Evolutionary conservation across 2,888 invertebrate genomes (phyloP).

Genomic region (Biston betularia): DNA sequence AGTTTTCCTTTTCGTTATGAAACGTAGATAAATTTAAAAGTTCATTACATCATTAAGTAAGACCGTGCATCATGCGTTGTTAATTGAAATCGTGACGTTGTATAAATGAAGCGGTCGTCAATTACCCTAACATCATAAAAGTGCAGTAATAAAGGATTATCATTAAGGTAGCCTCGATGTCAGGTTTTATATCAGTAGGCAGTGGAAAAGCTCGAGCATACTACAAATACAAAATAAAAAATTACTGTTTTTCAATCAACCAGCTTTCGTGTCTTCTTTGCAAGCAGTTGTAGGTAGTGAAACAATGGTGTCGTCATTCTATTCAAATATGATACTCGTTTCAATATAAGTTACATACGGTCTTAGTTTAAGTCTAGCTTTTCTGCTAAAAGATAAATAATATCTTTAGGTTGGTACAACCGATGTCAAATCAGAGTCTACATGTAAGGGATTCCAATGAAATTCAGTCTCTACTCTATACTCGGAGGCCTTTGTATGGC

Average conservation of each 20-base stretch:
- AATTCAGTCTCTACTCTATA: slow-evolving; percentile 5
- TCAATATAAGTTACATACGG: neutral
- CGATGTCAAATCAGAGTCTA: neutral
- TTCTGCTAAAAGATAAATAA: neutral
- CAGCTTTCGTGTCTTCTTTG: slow-evolving; percentile 1
- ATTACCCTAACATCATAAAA: slow-evolving; percentile 28
- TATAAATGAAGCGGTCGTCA: slow-evolving; percentile 29
- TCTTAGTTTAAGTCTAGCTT: neutral
- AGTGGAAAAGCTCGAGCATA: neutral
- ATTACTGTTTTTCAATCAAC: slow-evolving; percentile 10
- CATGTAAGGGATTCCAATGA: neutral
- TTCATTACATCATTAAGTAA: slow-evolving; percentile 28
- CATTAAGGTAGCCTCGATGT: slow-evolving; percentile 3
- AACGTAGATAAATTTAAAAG: slow-evolving; percentile 30
- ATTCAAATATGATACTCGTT: neutral
- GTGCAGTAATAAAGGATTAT: slow-evolving; percentile 5
- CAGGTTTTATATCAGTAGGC: slow-evolving; percentile 3
- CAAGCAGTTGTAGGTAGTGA: slow-evolving; percentile 13
- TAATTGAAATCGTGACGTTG: slow-evolving; percentile 40
- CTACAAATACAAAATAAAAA: no score
- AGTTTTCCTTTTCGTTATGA: slow-evolving; percentile 18
- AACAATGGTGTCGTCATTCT: slow-evolving; percentile 12
- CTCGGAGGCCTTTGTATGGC: neutral
- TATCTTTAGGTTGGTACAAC: neutral
- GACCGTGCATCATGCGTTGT: slow-evolving; percentile 31